Evolutionary conservation across 2,113 vertebrate species (phyloP).

Genomic region (Aspiorhynchus laticeps): DNA sequence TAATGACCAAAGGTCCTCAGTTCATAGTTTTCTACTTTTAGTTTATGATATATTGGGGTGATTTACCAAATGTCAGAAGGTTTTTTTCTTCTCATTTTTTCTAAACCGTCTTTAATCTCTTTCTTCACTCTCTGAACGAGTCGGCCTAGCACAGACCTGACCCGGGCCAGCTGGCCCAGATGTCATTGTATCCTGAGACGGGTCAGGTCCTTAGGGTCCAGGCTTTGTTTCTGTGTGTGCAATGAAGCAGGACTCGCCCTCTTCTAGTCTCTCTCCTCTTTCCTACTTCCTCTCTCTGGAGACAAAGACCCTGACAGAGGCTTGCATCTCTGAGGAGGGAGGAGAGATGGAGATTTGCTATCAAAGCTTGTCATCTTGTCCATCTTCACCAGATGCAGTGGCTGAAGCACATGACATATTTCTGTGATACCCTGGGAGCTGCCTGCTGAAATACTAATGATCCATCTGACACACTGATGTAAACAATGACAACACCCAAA

Average conservation of each 20-base stretch:
- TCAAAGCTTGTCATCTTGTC: slow-evolving; percentile 61
- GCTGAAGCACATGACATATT: slow-evolving; percentile 28
- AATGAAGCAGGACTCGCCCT: slow-evolving; percentile 23
- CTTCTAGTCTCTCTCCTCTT: slow-evolving; percentile 45
- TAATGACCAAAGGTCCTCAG: slow-evolving; percentile 36
- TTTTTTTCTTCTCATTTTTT: slow-evolving; percentile 21
- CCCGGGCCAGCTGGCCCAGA: slow-evolving; percentile 50
- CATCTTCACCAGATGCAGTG: slow-evolving; percentile 29
- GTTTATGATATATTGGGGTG: slow-evolving; percentile 40
- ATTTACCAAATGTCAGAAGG: slow-evolving; percentile 42
- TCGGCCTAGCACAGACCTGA: slow-evolving; percentile 35
- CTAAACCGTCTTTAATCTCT: slow-evolving; percentile 26
- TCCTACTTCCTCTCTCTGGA: slow-evolving; percentile 42
- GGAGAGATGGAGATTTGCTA: slow-evolving; percentile 48
- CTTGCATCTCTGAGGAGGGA: slow-evolving; percentile 15
- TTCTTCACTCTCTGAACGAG: slow-evolving; percentile 24
- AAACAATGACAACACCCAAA: not conserved
- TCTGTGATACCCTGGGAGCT: slow-evolving; percentile 1
- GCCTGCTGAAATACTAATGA: not conserved
- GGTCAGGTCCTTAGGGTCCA: slow-evolving; percentile 47
- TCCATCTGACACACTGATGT: not conserved
- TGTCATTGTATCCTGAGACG: slow-evolving; percentile 50
- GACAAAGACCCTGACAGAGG: slow-evolving; percentile 30
- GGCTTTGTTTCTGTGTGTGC: slow-evolving; percentile 50
- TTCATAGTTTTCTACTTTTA: slow-evolving; percentile 43